Evolutionary conservation across 2,797 vertebrate species (phyloP).

Genomic region (Chrysocyon brachyurus): DNA sequence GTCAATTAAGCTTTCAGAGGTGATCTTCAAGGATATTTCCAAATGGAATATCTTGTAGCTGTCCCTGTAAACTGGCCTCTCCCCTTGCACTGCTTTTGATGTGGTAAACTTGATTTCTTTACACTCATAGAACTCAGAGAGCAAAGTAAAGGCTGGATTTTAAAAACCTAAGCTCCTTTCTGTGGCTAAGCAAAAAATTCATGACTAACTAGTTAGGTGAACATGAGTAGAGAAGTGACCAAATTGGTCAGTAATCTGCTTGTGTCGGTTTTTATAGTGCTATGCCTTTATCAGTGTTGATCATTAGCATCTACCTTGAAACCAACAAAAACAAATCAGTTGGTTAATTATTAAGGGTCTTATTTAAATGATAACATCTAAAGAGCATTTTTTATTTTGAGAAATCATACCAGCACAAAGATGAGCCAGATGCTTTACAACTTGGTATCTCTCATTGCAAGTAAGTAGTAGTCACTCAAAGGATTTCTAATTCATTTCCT

Average conservation of each 20-base stretch:
- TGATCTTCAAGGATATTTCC: constrained; percentile 57
- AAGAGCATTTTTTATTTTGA: constrained; percentile 34
- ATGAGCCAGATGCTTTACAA: constrained; percentile 42
- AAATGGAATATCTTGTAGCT: constrained; percentile 30
- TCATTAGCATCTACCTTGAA: neutral
- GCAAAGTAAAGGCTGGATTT: neutral
- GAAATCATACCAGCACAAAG: neutral
- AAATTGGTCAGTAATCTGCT: neutral
- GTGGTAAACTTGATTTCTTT: constrained; percentile 21
- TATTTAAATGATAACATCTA: constrained; percentile 37
- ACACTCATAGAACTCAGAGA: neutral
- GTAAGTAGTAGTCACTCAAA: neutral
- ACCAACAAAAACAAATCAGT: neutral
- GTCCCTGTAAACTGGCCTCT: neutral
- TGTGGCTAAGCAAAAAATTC: neutral
- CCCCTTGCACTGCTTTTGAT: neutral
- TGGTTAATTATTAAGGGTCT: neutral
- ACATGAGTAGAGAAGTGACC: neutral
- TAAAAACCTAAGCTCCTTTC: neutral
- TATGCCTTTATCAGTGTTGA: neutral
- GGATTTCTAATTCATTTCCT: constrained; percentile 26
- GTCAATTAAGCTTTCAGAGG: constrained; percentile 42
- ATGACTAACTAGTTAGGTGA: neutral
- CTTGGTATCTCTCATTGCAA: constrained; percentile 17
- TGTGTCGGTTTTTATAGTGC: neutral